Base-by-base conservation (phyloP, 2,113 vertebrate species). In the Megaceryle maxima region DNA sequence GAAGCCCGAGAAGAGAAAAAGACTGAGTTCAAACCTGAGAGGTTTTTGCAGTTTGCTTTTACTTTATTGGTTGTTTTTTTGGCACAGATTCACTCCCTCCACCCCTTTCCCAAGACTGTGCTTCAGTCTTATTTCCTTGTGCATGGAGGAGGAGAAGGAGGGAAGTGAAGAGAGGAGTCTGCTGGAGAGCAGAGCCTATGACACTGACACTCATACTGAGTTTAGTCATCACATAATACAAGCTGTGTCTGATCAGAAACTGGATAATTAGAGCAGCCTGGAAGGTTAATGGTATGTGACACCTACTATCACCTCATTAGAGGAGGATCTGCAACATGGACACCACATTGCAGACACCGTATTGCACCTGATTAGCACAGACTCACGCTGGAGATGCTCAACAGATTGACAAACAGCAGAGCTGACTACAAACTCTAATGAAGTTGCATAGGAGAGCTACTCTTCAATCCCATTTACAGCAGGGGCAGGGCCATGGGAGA, bases 271-370 rank as follows among this genome's bases (percentile, higher is more conserved):
- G 37, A 95, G 81, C 29, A 92, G 72, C 46, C 76, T 64, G 25
- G 62, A 88, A 93, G 94, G 92, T 96, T 95, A 97, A 95, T 84
- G 55, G 69, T 76, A 84, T 64, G 73, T 29, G 11, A 44, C 74
- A 95, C 39, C 92, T 85, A 76, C 84, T 68, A 53, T 79, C 92
- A 92, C 89, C 82, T 94, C 93, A 93, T 96, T 90, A 96, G 59
- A 94, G 57, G 13, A 90, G 50, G 55, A 90, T 64, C 73, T 0
- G 0, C 41, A 88, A 92, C n/a, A 31, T 8, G 4, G 73, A 90
- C 73, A 60, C 50, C 35, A 72, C 37, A 37, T 37, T 37, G 37
- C 37, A 37, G 37, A 37, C 37, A 37, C 37, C 37, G 25, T 5
- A 70, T 9, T 70, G 78, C 51, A 69, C 76, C 63, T 53, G 84